phyloP scores from a whole-genome alignment of 2,113 vertebrate species.

The Strix aluco region DNA sequence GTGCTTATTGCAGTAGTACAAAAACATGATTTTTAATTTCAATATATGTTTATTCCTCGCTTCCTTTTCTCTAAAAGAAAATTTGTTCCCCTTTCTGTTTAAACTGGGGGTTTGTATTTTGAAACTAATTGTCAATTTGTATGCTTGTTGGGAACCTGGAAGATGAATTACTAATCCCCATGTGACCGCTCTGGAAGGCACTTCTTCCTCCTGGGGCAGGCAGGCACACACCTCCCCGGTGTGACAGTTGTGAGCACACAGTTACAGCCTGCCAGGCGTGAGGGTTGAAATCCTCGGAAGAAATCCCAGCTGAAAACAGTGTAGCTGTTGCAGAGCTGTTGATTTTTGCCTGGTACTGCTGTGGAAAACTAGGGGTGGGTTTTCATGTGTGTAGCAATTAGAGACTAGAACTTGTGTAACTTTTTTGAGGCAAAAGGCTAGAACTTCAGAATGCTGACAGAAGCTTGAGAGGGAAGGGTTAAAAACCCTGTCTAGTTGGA shows the following conservation, averaged over 20 bases:
- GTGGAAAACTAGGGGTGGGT: neutral
- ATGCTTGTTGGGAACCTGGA: neutral
- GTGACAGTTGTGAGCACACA: neutral
- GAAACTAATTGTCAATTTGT: neutral
- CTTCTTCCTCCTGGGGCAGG: neutral
- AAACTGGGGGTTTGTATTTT: neutral
- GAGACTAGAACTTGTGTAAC: too few species aligned
- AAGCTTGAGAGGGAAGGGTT: neutral
- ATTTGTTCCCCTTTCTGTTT: neutral
- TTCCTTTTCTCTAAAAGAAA: neutral
- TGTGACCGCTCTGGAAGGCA: neutral
- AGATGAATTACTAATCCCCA: neutral
- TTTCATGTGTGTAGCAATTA: too few species aligned
- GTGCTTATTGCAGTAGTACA: neutral
- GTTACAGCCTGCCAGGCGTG: accelerated
- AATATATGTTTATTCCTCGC: neutral
- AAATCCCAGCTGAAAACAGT: accelerated
- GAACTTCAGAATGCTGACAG: neutral
- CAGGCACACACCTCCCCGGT: accelerated
- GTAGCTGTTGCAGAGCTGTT: neutral
- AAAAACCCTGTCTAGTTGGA: too few species aligned
- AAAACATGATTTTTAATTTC: accelerated
- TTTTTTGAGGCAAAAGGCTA: neutral
- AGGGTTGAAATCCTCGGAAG: neutral
- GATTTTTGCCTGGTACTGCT: neutral